Percentiles rank a stretch among this genome's conserved stretches.
phyloP scores from a whole-genome alignment of 2,113 vertebrate species.

The Heloderma charlesbogerti region DNA sequence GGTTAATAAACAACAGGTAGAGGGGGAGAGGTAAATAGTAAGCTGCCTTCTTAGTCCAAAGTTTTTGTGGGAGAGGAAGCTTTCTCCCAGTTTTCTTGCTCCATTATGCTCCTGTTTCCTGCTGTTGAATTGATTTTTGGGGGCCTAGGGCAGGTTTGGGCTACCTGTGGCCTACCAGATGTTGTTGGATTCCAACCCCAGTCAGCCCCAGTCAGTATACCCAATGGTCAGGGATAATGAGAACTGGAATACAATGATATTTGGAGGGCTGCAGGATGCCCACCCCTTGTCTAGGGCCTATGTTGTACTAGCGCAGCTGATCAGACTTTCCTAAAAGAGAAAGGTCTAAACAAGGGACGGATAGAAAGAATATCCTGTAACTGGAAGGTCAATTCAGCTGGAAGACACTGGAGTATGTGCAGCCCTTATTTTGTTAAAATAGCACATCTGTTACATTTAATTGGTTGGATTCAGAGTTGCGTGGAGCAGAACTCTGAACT shows the following conservation, averaged over 20 bases:
- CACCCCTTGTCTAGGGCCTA: too few species aligned
- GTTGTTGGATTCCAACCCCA: too few species aligned
- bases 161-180: neutral
- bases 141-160: too few species aligned
- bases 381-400: too few species aligned
- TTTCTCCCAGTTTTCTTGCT: neutral
- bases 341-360: accelerated
- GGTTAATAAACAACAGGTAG: neutral
- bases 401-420: neutral
- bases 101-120: neutral
- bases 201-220: too few species aligned
- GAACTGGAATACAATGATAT: neutral
- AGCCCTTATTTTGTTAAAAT: neutral
- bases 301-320: neutral
- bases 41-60: neutral
- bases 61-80: neutral
- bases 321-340: neutral
- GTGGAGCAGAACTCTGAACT: neutral
- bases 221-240: too few species aligned
- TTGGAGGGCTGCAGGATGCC: too few species aligned
- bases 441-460: neutral
- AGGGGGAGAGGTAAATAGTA: neutral
- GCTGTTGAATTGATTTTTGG: neutral
- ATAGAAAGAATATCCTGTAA: neutral
- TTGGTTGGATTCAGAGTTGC: neutral